These are phyloP conservation scores for Globodera ellingtonae DNA, from an alignment of 1,140 invertebrate species.

Conservation along the genomic window DNA sequence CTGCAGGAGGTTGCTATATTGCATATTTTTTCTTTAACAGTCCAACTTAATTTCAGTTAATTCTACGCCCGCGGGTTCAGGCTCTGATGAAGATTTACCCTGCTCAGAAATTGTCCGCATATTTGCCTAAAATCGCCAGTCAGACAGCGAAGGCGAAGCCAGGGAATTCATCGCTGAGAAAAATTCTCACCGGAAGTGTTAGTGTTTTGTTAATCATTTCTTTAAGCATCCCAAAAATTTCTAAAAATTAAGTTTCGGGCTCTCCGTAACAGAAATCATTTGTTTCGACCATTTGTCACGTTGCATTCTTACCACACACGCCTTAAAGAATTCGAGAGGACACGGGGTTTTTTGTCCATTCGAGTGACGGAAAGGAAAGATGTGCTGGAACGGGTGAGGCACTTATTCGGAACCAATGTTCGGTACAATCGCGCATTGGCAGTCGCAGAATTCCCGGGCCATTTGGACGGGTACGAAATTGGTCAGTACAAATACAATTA, in stretches of 20 bases:
- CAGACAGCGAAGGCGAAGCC: not conserved
- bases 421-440: slow-evolving; percentile 30
- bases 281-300: slow-evolving; percentile 29
- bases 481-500: not conserved
- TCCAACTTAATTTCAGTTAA: slow-evolving; percentile 1
- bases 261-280: not conserved
- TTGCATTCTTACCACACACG: slow-evolving; percentile 31
- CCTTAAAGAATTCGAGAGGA: slow-evolving; percentile 5
- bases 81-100: not conserved
- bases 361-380: slow-evolving; percentile 2
- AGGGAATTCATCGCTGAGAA: not conserved
- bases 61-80: not conserved
- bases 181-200: not conserved
- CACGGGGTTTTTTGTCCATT: slow-evolving; percentile 14
- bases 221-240: not conserved
- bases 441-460: slow-evolving; percentile 21
- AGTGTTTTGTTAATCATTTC: not conserved
- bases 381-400: slow-evolving; percentile 26
- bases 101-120: not conserved
- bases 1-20: slow-evolving; percentile 13
- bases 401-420: slow-evolving; percentile 38
- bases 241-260: not conserved
- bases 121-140: slow-evolving; percentile 10
- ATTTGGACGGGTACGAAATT: slow-evolving; percentile 38
- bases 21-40: not conserved